A percentile compares a stretch with the other conserved stretches of the same genome.
These are phyloP conservation scores for Kryptolebias ocellatus DNA, from an alignment of 2,797 vertebrate genomes.

Conservation along the genomic window DNA sequence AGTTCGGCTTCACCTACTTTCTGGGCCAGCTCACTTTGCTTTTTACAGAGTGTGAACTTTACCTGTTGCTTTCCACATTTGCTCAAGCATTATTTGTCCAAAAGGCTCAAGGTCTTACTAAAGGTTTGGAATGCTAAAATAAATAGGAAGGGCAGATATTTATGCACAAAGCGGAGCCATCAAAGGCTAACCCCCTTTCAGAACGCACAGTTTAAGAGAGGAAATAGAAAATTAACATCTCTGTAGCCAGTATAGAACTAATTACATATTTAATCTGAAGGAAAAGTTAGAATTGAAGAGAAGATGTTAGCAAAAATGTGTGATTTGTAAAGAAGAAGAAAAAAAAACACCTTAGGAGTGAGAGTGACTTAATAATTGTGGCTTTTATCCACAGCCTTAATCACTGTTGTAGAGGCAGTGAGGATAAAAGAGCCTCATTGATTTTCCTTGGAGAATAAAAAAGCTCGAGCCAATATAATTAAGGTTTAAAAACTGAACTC, in stretches of 20 bases:
- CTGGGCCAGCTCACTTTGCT: conserved; percentile 21
- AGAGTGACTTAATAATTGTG: conserved; percentile 55
- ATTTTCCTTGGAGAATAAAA: conserved; percentile 69
- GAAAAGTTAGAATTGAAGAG: conserved; percentile 39
- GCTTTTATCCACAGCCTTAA: conserved; percentile 63
- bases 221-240: conserved; percentile 41
- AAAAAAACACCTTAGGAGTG: conserved; percentile 20
- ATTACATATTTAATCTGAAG: conserved; percentile 15
- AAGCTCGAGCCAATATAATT: conserved; percentile 66
- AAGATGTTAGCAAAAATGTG: conserved; percentile 34
- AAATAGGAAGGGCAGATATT: conserved; percentile 12
- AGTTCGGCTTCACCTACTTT: conserved; percentile 17
- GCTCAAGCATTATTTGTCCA: conserved; percentile 13
- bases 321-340: conserved; percentile 26
- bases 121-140: conserved; percentile 21
- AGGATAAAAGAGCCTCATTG: conserved; percentile 67
- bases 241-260: conserved; percentile 34
- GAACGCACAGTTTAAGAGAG: conserved; percentile 8
- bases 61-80: conserved; percentile 31
- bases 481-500: conserved; percentile 69
- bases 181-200: conserved; percentile 27
- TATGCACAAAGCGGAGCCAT: conserved; percentile 21
- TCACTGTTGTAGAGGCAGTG: conserved; percentile 51
- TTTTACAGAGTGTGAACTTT: conserved; percentile 32
- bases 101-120: conserved; percentile 19